Percentiles rank a stretch among this genome's conserved stretches.
These are phyloP conservation scores for Peromyscus aztecus DNA, from an alignment of 2,797 vertebrate genomes.

Conservation along the genomic window DNA sequence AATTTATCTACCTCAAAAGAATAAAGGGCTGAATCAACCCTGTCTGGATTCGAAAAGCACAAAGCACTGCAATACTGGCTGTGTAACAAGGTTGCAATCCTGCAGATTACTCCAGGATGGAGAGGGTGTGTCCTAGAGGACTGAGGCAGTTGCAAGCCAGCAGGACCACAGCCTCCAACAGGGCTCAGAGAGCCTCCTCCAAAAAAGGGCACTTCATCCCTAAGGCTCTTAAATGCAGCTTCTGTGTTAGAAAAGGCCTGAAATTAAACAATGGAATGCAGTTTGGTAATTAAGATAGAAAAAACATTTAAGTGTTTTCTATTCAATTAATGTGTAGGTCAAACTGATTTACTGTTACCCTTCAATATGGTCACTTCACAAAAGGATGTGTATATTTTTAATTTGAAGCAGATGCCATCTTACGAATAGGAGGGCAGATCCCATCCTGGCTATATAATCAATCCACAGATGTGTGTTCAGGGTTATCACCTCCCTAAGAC, in stretches of 20 bases:
- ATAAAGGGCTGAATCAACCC: conserved; percentile 80
- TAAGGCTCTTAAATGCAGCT: conserved; percentile 85
- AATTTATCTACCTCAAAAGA: conserved; percentile 85
- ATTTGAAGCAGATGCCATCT: conserved; percentile 75
- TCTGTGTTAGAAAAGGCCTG: conserved; percentile 84
- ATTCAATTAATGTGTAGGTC: conserved; percentile 80
- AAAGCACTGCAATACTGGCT: conserved; percentile 75
- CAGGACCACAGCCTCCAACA: conserved; percentile 82
- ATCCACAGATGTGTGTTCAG: conserved; percentile 74
- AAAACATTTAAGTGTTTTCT: conserved; percentile 82
- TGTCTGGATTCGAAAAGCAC: conserved; percentile 84
- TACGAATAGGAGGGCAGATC: conserved; percentile 75
- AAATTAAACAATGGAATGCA: conserved; percentile 85
- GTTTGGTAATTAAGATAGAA: conserved; percentile 83
- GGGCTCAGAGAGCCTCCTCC: conserved; percentile 81
- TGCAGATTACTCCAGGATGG: conserved; percentile 82
- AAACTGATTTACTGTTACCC: conserved; percentile 78
- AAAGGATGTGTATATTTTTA: conserved; percentile 75
- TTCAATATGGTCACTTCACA: conserved; percentile 71
- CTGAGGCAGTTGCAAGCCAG: conserved; percentile 83
- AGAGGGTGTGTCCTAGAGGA: conserved; percentile 81
- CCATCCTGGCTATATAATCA: conserved; percentile 77
- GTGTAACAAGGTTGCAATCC: conserved; percentile 77
- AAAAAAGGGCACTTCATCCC: conserved; percentile 84
- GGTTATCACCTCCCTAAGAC: conserved; percentile 78